Conservation (phyloP, 2,888 invertebrate species). For the Euproctis similis region DNA sequence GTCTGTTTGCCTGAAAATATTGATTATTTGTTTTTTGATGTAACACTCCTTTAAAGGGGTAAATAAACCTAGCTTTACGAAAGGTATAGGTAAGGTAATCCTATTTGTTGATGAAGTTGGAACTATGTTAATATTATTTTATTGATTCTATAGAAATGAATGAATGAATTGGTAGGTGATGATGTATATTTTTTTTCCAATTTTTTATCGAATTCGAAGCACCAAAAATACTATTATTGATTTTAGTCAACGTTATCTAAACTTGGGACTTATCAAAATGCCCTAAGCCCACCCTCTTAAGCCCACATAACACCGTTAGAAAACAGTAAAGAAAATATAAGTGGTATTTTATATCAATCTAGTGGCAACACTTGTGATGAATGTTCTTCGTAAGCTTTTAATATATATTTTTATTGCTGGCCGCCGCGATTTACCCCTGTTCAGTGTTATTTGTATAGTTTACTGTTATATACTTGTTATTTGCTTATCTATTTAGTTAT, state of each 20-base stretch:
- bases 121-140: no score
- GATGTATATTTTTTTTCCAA: no score
- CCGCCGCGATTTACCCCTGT: slow-evolving; percentile 14
- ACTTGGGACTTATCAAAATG: no score
- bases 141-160: no score
- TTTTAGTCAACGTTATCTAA: no score
- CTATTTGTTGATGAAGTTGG: no score
- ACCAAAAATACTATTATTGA: no score
- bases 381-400: slow-evolving; percentile 36
- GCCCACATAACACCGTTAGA: slow-evolving; percentile 11
- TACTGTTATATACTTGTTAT: slow-evolving; percentile 22
- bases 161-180: no score
- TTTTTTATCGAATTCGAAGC: no score
- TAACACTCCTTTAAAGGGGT: no score
- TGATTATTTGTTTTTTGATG: slow-evolving; percentile 1
- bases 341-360: slow-evolving; percentile 46
- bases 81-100: no score
- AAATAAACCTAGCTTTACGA: no score
- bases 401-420: slow-evolving; percentile 47
- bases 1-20: background rate
- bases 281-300: slow-evolving; percentile 14
- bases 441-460: slow-evolving; percentile 15
- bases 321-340: slow-evolving; percentile 29
- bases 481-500: slow-evolving; percentile 13
- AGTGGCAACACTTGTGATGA: slow-evolving; percentile 45